These are phyloP conservation scores for Epinotia ramella DNA, from an alignment of 2,888 invertebrate genomes.

Conservation along the genomic window DNA sequence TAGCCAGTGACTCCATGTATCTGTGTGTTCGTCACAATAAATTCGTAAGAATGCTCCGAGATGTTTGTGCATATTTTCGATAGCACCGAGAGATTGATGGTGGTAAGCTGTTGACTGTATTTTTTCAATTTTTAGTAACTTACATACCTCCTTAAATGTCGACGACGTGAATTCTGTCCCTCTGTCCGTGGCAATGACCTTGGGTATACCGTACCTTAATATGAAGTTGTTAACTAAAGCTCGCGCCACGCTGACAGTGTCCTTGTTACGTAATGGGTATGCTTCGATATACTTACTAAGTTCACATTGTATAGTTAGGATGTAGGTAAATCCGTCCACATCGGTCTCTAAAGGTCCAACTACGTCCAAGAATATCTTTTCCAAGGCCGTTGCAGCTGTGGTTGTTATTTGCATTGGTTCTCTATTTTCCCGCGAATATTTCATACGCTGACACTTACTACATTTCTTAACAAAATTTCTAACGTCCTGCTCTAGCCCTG, in stretches of 20 bases:
- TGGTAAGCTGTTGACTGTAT: constrained; percentile 7
- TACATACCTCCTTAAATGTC: constrained; percentile 48
- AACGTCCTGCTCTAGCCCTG: neutral
- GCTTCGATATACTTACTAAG: constrained; percentile 8
- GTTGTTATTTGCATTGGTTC: constrained; percentile 10
- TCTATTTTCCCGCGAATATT: neutral
- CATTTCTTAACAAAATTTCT: neutral
- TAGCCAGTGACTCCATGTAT: constrained; percentile 46
- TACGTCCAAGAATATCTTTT: constrained; percentile 18
- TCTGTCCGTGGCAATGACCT: constrained; percentile 45
- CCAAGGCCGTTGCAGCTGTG: neutral
- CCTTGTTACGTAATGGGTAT: neutral
- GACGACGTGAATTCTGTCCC: constrained; percentile 46
- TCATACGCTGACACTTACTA: neutral
- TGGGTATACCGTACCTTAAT: constrained; percentile 45
- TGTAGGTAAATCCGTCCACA: neutral
- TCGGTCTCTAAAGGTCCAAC: constrained; percentile 7
- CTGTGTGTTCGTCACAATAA: constrained; percentile 2
- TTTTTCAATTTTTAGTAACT: constrained; percentile 46
- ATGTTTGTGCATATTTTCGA: constrained; percentile 23
- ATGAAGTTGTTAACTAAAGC: constrained; percentile 1
- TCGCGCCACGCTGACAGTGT: neutral
- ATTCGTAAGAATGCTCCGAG: constrained; percentile 3
- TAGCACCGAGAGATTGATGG: constrained; percentile 43
- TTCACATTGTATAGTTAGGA: constrained; percentile 7